Percentiles rank a stretch among this genome's conserved stretches.
These are phyloP conservation scores for Samia ricini DNA, from an alignment of 1,140 invertebrate genomes.

Conservation along the genomic window DNA sequence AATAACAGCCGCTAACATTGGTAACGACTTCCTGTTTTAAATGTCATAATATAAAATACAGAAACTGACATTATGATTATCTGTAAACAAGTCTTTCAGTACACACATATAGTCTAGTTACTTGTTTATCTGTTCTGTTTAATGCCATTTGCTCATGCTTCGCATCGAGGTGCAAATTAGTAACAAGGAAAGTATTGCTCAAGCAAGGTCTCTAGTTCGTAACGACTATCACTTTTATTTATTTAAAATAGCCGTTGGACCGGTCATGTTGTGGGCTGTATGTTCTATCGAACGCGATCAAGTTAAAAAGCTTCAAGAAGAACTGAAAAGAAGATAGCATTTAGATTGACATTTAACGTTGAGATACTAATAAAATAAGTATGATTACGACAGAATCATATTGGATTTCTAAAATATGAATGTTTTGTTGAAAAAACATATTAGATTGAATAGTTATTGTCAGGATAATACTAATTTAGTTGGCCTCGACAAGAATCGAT, in stretches of 20 bases:
- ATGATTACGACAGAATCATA: too few species aligned
- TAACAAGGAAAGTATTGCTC: constrained; percentile 7
- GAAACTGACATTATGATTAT: not conserved
- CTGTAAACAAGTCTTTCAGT: not conserved
- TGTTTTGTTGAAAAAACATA: too few species aligned
- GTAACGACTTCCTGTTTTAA: not conserved
- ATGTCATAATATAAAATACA: not conserved
- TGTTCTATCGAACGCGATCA: not conserved
- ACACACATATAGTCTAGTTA: not conserved
- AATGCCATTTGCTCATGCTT: not conserved
- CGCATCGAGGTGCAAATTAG: not conserved
- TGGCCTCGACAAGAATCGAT: too few species aligned
- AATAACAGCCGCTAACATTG: too few species aligned
- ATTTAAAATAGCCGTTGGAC: constrained; percentile 30
- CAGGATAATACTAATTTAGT: too few species aligned
- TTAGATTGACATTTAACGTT: too few species aligned
- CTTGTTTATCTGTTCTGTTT: not conserved
- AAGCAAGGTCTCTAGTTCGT: constrained; percentile 33
- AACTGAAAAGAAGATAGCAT: too few species aligned
- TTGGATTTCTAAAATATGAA: too few species aligned
- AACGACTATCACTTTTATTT: constrained; percentile 47
- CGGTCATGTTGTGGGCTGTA: constrained; percentile 27
- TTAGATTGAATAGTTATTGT: too few species aligned
- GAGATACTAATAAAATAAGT: too few species aligned
- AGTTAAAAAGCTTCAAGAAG: too few species aligned